A percentile compares a stretch with the other conserved stretches of the same genome.
phyloP scores from a whole-genome alignment of 2,113 vertebrate species.

The Odobenus rosmarus region DNA sequence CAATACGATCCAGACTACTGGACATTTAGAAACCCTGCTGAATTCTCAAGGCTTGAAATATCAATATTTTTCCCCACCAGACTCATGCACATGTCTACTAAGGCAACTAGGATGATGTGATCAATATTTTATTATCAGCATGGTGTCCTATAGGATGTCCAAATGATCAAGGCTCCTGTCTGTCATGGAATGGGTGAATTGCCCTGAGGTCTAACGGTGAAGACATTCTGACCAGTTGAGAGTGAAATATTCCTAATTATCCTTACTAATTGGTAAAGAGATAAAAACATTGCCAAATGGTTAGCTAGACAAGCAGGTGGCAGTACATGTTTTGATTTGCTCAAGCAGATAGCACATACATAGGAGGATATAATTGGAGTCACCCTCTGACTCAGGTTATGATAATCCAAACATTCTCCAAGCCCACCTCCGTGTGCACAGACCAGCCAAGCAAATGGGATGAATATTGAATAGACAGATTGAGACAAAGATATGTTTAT shows the following conservation, averaged over 20 bases:
- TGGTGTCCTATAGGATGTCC: neutral
- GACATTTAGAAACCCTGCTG: neutral
- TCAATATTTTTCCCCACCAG: neutral
- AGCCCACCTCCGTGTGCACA: neutral
- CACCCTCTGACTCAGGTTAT: neutral
- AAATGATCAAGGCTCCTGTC: neutral
- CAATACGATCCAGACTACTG: neutral
- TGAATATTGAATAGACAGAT: neutral
- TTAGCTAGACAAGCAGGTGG: neutral
- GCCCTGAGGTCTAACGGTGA: neutral
- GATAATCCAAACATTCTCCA: neutral
- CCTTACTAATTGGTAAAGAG: neutral
- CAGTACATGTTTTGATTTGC: neutral
- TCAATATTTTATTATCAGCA: slow-evolving; percentile 35
- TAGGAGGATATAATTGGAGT: neutral
- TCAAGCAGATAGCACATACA: neutral
- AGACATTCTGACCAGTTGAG: neutral
- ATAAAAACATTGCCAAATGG: neutral
- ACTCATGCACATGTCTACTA: neutral
- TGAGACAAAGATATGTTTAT: neutral
- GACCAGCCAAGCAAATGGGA: neutral
- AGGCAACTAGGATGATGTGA: neutral
- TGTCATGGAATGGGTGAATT: neutral
- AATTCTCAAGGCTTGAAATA: slow-evolving; percentile 10
- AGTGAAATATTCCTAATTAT: slow-evolving; percentile 18